Base-by-base conservation (phyloP, 2,888 invertebrate genomes). In the Rhyacophila evoluta region DNA sequence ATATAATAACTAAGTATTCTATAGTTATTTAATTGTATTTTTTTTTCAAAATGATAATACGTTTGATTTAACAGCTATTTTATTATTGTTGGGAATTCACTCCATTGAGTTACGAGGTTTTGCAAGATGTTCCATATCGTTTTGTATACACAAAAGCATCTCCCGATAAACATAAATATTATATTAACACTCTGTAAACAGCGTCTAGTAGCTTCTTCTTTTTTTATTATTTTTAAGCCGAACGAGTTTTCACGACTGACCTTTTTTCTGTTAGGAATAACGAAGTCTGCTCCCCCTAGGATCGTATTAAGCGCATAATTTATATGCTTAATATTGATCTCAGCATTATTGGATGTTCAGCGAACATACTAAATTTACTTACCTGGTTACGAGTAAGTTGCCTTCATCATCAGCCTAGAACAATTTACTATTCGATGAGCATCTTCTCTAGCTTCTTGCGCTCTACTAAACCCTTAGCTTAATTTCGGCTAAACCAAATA, bases 161-260 rank as follows among this genome's bases (percentile, higher is more conserved):
- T 19, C 55, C 19, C 55, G 55, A 55, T 55, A 55, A 25, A 55
- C 55, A 19, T 55, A 55, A 55, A 55, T 55, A 55, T 25, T 25
- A 19, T 55, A 55, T 55, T 55, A 25, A 55, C 25, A 55, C 55
- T 55, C 55, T 8, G 55, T 19, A 55, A 55, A 55, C 55, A 55
- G 19, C 55, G 55, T 55, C 41, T 41, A 55, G 55, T 25, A 33
- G 29, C 4, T 25, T 2, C 25, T 41, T 41, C 55, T 55, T 55
- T 6, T 55, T 55, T 41, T 10, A 19, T 55, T 41, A 2, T 19
- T 55, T 55, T 55, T 6, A 55, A 55, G 19, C 29, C 19, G 25
- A 25, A 19, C 55, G 19, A 55, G 55, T 2, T 55, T 55, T 25
- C 8, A 19, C 10, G 0, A 0, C 55, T 55, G 55, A 55, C 55